Base-by-base conservation (phyloP, 92 coral and sea anemone genomes). In the Siderastrea radians region DNA sequence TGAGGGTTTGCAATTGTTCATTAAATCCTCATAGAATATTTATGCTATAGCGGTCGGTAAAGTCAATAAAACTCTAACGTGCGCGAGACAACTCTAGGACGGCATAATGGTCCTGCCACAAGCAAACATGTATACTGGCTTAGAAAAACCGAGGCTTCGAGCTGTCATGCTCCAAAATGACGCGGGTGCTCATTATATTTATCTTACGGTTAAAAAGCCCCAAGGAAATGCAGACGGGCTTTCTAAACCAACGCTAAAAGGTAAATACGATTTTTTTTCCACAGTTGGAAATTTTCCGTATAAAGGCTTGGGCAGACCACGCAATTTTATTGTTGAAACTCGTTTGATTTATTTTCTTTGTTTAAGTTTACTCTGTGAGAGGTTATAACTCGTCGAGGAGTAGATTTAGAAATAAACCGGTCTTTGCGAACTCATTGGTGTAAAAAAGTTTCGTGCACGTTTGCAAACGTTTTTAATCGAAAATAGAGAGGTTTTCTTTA, bases 131-230 rank as follows among this genome's bases (percentile, higher is more conserved):
- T 13, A 62, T 9, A 1, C 55, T 19, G 63, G 63, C n/a, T 74
- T 5, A 60, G 49, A 60, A 26, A 84, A 74, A 44, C 87, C 80
- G 26, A 84, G 53, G 67, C 73, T 74, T 61, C 62, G 80, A 3
- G 87, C 87, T 49, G 72, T 84, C 14, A 73, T 60, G 80, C 72
- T 62, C n/a, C 74, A 73, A 65, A 73, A 72, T 73, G 81, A 26
- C 26, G 55, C 80, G 4, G 87, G 87, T 6, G 38, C n/a, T 14
- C 87, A 44, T 73, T 72, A 72, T 15, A 73, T 83, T 58, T 83
- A n/a, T 72, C 80, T 83, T 48, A 83, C 78, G 62, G 51, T 72
- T 61, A 49, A 46, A 19, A 72, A 50, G 52, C 51, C 72, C 49
- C 12, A 52, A 3, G 15, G 17, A 68, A 19, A 53, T 57, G 43